Percentiles rank a stretch among this genome's conserved stretches.
Evolutionary conservation across 1,140 invertebrate genomes (phyloP).

Genomic region (Drosophila orena): DNA sequence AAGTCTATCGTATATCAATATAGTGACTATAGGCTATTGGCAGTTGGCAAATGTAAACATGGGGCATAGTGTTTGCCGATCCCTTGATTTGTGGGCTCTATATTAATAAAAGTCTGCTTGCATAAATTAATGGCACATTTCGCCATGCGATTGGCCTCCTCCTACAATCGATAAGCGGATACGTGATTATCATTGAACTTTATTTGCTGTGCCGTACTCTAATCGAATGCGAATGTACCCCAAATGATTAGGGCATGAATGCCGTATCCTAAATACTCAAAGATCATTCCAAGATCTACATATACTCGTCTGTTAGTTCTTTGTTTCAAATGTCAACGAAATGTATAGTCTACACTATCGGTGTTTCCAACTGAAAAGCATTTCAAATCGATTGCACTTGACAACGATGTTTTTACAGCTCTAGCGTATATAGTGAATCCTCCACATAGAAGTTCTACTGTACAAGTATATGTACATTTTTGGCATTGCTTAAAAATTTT

Average conservation of each 20-base stretch:
- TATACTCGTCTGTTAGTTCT: too few species aligned
- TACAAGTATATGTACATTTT: not conserved
- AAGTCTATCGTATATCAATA: conserved; percentile 17
- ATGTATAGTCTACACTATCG: not conserved
- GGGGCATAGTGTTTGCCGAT: conserved; percentile 11
- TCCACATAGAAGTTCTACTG: not conserved
- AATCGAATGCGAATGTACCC: not conserved
- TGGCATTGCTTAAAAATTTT: conserved; percentile 35
- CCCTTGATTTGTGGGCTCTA: conserved; percentile 20
- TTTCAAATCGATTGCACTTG: not conserved
- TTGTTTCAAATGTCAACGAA: not conserved
- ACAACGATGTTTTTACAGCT: not conserved
- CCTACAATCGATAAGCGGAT: not conserved
- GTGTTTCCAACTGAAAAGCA: not conserved
- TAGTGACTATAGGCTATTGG: not conserved
- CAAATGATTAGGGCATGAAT: too few species aligned
- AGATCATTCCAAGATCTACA: too few species aligned
- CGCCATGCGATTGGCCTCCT: not conserved
- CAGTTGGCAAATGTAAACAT: conserved; percentile 23
- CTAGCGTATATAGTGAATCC: not conserved
- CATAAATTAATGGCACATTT: conserved; percentile 14
- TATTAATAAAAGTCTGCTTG: conserved; percentile 1
- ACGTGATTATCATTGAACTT: not conserved
- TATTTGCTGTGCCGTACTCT: not conserved
- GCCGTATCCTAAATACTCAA: too few species aligned